Evolutionary conservation across 23 tunicate species (phyloP).

Genomic region (Trididemnum miniatum): DNA sequence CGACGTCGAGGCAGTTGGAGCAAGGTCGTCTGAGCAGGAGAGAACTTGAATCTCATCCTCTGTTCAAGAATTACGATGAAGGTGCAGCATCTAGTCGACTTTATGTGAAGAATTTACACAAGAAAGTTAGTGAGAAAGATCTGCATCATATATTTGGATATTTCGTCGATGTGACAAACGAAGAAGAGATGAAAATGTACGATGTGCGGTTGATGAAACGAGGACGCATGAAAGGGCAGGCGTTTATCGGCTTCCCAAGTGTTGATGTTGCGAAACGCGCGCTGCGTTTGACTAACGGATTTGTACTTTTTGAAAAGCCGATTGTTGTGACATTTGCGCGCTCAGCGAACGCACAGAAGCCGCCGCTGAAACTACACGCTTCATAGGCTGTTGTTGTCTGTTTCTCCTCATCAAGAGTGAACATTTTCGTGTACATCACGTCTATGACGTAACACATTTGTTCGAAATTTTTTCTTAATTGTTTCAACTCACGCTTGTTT

Average conservation of each 20-base stretch:
- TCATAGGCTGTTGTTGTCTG: too few species aligned
- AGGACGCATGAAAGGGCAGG: constrained; percentile 95
- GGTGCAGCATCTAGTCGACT: constrained; percentile 75
- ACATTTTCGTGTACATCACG: too few species aligned
- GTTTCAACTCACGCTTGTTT: too few species aligned
- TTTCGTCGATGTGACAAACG: constrained; percentile 53
- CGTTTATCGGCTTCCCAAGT: constrained; percentile 69
- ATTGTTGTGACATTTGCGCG: constrained; percentile 84
- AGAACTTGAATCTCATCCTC: constrained; percentile 40
- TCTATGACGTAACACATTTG: too few species aligned
- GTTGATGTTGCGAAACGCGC: constrained; percentile 64
- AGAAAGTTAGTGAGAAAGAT: constrained; percentile 82
- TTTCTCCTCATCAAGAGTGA: too few species aligned
- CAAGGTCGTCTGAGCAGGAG: constrained; percentile 33
- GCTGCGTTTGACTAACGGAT: constrained; percentile 61
- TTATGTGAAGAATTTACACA: constrained; percentile 70
- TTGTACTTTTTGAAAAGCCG: constrained; percentile 67
- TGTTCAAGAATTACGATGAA: constrained; percentile 49
- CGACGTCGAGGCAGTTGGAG: constrained; percentile 49
- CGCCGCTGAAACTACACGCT: too few species aligned
- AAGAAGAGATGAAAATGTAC: constrained; percentile 60
- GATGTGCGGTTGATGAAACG: constrained; percentile 75
- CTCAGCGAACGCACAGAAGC: constrained; percentile 72
- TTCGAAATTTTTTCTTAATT: too few species aligned
- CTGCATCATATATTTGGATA: constrained; percentile 67